Conservation (phyloP, 1,140 invertebrate species). For the Prorops nasuta region DNA sequence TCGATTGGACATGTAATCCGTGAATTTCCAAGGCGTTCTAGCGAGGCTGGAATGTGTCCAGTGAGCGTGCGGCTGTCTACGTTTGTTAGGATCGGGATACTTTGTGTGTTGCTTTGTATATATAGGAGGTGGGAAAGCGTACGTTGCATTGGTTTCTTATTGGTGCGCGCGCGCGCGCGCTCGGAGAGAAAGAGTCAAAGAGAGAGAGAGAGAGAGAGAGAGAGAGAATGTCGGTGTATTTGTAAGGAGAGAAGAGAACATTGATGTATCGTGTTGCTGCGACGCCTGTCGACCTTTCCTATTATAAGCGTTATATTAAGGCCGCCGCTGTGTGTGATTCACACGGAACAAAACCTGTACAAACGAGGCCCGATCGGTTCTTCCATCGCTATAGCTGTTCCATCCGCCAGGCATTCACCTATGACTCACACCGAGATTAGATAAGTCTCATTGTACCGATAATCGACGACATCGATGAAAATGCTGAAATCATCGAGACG, state of each 20-base stretch:
- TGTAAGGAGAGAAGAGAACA: too few relatives aligned
- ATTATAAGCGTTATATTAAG: conserved; percentile 15
- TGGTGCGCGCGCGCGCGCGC: neutral
- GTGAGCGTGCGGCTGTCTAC: neutral
- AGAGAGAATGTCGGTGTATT: too few relatives aligned
- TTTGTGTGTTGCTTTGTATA: neutral
- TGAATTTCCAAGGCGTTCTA: neutral
- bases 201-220: too few relatives aligned
- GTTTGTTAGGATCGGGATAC: neutral
- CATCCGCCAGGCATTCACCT: conserved; percentile 3
- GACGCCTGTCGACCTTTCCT: conserved; percentile 11
- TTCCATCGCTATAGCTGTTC: neutral
- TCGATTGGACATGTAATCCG: neutral
- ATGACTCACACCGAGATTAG: conserved; percentile 20
- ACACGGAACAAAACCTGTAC: conserved; percentile 2
- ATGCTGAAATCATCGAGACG: too few relatives aligned
- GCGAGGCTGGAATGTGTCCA: neutral
- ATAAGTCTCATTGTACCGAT: conserved; percentile 19
- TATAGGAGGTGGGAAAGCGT: neutral
- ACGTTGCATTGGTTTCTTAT: neutral
- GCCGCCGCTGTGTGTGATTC: conserved; percentile 16
- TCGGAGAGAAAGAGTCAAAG: neutral
- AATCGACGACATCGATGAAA: too few relatives aligned
- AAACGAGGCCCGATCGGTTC: conserved; percentile 3
- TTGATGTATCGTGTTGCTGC: too few relatives aligned